Evolutionary conservation across 2,888 invertebrate species (phyloP).

Genomic region (Lucinisca nassula): DNA sequence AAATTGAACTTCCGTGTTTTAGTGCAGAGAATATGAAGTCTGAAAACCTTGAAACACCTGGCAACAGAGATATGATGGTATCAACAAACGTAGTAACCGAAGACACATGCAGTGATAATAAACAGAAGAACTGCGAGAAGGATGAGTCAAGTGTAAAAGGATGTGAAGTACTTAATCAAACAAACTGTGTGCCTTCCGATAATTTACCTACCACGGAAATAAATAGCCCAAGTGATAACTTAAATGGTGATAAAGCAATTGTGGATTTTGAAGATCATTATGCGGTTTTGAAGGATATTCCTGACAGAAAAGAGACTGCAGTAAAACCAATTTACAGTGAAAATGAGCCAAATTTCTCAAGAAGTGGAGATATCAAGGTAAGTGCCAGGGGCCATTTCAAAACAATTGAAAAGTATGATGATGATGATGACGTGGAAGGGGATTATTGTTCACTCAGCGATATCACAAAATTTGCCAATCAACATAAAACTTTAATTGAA

Average conservation of each 20-base stretch:
- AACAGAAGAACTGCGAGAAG: not conserved
- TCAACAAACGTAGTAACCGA: not conserved
- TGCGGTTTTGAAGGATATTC: no score
- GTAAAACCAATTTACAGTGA: slow-evolving; percentile 47
- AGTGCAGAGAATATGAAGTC: not conserved
- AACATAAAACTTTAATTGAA: slow-evolving; percentile 43
- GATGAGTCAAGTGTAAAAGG: not conserved
- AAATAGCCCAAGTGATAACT: not conserved
- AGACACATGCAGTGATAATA: not conserved
- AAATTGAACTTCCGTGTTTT: slow-evolving; percentile 54
- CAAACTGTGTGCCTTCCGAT: not conserved
- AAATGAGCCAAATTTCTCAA: slow-evolving; percentile 46
- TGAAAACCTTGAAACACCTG: slow-evolving; percentile 7
- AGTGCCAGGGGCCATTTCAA: not conserved
- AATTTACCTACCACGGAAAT: not conserved
- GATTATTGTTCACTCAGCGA: slow-evolving; percentile 56
- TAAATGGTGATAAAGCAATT: not conserved
- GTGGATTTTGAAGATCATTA: no score
- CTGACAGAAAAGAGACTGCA: no score
- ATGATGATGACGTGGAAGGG: slow-evolving; percentile 32
- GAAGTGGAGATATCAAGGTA: not conserved
- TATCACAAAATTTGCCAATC: slow-evolving; percentile 20
- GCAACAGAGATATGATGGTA: slow-evolving; percentile 14
- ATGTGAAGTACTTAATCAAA: not conserved
- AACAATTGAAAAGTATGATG: not conserved